Evolutionary conservation across 2,113 vertebrate species (phyloP).

Genomic region (Edolisoma coerulescens): DNA sequence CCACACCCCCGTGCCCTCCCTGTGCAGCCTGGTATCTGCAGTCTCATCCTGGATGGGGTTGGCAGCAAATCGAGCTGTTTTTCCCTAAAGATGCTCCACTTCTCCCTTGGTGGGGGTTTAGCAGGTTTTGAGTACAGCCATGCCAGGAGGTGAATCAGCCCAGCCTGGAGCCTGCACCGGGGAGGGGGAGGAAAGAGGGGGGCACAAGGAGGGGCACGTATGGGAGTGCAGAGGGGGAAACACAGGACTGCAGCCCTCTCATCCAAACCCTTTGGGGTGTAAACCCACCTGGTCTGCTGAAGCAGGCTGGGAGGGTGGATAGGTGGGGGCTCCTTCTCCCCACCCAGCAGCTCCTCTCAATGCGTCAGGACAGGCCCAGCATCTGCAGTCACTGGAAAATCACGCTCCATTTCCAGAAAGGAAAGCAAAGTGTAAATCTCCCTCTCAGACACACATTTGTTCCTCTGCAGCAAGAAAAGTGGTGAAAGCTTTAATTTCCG

Average conservation of each 20-base stretch:
- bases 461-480: slow-evolving; percentile 36
- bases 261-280: background rate
- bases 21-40: background rate
- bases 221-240: background rate
- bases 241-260: background rate
- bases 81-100: background rate
- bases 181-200: no score
- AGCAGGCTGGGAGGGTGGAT: background rate
- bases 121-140: background rate
- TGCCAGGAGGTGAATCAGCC: background rate
- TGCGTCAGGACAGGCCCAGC: background rate
- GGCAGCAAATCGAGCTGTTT: background rate
- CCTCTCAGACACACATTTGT: slow-evolving; percentile 1
- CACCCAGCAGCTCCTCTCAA: background rate
- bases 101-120: background rate
- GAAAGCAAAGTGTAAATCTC: slow-evolving; percentile 54
- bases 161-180: background rate
- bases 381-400: slow-evolving; percentile 25
- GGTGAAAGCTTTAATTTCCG: background rate
- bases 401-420: background rate
- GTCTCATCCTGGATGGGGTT: background rate
- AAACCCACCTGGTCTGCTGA: background rate
- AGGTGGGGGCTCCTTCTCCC: background rate
- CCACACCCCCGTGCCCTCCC: fast-evolving
- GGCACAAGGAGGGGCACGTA: background rate